Evolutionary conservation across 2,888 invertebrate genomes (phyloP).

Genomic region (Podabrus alpinus): DNA sequence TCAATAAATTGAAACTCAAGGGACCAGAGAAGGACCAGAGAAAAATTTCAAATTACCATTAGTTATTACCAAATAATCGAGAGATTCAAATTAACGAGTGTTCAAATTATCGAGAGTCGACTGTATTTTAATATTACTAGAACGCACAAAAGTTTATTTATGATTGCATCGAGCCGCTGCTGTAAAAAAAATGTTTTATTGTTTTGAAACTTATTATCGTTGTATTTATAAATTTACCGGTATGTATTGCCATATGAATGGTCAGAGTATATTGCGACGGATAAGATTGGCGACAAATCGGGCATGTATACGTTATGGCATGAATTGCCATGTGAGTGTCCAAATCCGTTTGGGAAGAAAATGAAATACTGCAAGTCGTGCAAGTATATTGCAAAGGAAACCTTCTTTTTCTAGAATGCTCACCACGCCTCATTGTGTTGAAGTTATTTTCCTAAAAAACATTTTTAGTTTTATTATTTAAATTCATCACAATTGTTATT

Average conservation of each 20-base stretch:
- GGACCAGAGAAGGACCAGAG: no score
- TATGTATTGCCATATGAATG: background rate
- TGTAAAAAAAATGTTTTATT: background rate
- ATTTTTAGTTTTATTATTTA: no score
- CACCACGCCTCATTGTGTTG: background rate
- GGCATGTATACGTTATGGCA: background rate
- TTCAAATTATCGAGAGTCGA: no score
- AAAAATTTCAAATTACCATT: no score
- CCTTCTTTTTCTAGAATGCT: no score
- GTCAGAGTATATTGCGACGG: background rate
- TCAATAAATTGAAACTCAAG: no score
- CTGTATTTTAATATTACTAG: background rate
- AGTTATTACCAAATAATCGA: no score
- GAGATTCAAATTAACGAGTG: no score
- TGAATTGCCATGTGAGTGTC: background rate
- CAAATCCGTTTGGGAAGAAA: background rate
- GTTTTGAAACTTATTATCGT: background rate
- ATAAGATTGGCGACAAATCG: background rate
- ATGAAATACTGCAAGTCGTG: background rate
- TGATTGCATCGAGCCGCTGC: no score
- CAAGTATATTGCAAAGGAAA: no score
- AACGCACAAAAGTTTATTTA: background rate
- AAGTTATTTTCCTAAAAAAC: background rate
- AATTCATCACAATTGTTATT: no score
- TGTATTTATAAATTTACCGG: background rate